Percentiles rank a stretch among this genome's conserved stretches.
Evolutionary conservation across 2,888 invertebrate species (phyloP).

Genomic region (Caenorhabditis sinica): DNA sequence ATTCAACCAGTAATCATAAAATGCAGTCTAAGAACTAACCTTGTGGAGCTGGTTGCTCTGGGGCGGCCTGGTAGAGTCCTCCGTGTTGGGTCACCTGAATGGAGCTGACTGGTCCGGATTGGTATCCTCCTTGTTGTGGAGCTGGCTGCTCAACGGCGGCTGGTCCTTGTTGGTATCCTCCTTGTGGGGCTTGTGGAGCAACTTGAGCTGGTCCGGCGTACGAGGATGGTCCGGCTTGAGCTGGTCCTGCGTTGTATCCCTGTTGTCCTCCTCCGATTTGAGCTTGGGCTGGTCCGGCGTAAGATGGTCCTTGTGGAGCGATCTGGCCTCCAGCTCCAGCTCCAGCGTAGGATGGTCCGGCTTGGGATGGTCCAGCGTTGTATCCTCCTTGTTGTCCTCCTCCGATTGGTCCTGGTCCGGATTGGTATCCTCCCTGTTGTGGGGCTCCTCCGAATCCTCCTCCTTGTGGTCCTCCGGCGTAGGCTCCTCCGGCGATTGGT

Average conservation of each 20-base stretch:
- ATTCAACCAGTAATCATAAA: too few relatives aligned
- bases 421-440: constrained; percentile 21
- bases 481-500: constrained; percentile 53
- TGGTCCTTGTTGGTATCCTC: constrained; percentile 56
- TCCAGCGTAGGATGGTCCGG: constrained; percentile 4
- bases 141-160: constrained; percentile 29
- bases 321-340: constrained; percentile 23
- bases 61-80: constrained; percentile 42
- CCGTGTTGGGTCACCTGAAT: constrained; percentile 62
- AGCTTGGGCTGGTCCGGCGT: constrained; percentile 43
- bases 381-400: constrained; percentile 44
- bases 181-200: constrained; percentile 51
- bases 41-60: constrained; percentile 51
- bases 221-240: constrained; percentile 28
- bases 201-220: constrained; percentile 49
- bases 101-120: constrained; percentile 65
- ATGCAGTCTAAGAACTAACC: too few relatives aligned
- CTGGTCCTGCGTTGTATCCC: constrained; percentile 48
- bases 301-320: constrained; percentile 15
- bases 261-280: constrained; percentile 5
- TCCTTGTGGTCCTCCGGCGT: constrained; percentile 31
- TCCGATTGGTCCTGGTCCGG: constrained; percentile 23
- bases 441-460: constrained; percentile 12
- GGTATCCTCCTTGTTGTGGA: constrained; percentile 58
- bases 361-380: constrained; percentile 48